phyloP scores from a whole-genome alignment of 2,888 invertebrate genomes.

The Lithophane socia region DNA sequence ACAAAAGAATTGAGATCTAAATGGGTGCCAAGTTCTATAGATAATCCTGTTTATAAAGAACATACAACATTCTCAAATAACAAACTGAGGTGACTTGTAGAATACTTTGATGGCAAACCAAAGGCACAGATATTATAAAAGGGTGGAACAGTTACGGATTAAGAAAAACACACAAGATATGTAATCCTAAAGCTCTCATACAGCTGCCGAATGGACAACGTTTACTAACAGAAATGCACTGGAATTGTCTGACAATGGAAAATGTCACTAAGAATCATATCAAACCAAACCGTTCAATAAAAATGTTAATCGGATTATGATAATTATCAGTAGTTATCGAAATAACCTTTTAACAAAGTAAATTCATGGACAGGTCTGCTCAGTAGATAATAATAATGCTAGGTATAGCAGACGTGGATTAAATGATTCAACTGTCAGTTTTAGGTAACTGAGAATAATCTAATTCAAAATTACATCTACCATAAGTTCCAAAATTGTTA shows the following conservation, averaged over 20 bases:
- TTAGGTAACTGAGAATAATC: not conserved
- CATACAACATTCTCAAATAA: too few species aligned
- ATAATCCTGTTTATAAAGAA: too few species aligned
- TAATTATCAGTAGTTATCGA: not conserved
- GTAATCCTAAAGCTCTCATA: not conserved
- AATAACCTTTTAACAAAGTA: not conserved
- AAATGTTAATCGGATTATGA: not conserved
- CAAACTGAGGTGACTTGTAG: not conserved
- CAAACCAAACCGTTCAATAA: not conserved
- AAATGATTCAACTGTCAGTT: not conserved
- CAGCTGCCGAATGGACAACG: not conserved
- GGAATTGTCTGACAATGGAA: not conserved
- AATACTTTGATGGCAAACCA: too few species aligned
- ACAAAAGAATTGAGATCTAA: too few species aligned
- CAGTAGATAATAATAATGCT: too few species aligned
- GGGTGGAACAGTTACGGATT: not conserved
- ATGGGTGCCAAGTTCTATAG: too few species aligned
- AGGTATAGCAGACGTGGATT: too few species aligned
- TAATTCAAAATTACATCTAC: too few species aligned
- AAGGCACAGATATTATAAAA: too few species aligned
- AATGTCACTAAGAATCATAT: not conserved
- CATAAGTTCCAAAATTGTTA: too few species aligned
- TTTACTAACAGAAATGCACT: not conserved
- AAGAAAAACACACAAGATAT: not conserved
- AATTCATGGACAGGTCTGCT: not conserved